A percentile compares a stretch with the other conserved stretches of the same genome.
Evolutionary conservation across 2,113 vertebrate species (phyloP).

Genomic region (Syrrhaptes paradoxus): DNA sequence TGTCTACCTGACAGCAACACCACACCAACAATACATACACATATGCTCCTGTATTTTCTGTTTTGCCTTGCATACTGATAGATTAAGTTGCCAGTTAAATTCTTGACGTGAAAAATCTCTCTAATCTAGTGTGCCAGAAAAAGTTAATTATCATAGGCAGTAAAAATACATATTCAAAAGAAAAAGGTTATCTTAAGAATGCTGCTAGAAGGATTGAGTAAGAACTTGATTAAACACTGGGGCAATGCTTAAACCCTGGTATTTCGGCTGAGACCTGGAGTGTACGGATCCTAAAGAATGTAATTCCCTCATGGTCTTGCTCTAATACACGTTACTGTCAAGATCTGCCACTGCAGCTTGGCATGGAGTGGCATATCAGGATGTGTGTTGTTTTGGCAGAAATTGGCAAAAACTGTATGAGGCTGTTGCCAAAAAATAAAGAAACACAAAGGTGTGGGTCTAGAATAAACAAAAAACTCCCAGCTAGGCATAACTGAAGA

Average conservation of each 20-base stretch:
- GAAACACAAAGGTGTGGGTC: background rate
- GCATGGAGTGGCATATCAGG: background rate
- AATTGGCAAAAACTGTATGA: background rate
- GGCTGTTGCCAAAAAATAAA: background rate
- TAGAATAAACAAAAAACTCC: background rate
- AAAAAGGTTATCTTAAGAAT: background rate
- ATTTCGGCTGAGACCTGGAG: background rate
- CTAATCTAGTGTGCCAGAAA: background rate
- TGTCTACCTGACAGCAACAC: background rate
- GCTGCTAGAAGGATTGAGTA: background rate
- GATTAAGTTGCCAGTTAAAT: background rate
- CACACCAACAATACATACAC: background rate
- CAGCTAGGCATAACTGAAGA: background rate
- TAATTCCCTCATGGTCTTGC: background rate
- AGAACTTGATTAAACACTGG: background rate
- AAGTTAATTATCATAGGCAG: background rate
- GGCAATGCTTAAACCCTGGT: background rate
- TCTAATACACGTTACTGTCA: background rate
- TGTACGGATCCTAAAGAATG: background rate
- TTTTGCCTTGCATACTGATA: accelerated
- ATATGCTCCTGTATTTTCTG: background rate
- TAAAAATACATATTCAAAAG: background rate
- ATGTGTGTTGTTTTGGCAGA: background rate
- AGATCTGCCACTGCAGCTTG: background rate
- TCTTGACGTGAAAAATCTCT: background rate